Evolutionary conservation across 2,888 invertebrate species (phyloP), one percentile per base, ranked within the genome.

Genomic region (Lapara coniferarum): DNA sequence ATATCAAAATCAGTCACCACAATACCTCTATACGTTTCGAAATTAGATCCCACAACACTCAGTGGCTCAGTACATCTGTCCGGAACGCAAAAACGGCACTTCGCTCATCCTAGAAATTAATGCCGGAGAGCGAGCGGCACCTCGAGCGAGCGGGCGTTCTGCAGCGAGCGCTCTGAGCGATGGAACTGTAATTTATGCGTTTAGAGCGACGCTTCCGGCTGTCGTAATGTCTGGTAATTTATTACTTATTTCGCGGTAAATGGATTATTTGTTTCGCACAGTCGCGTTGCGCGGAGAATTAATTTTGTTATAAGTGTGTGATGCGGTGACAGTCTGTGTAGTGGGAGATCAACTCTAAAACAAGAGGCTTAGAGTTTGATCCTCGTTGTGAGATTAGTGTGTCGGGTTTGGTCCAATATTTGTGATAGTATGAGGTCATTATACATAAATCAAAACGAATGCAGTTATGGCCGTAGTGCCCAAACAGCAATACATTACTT

Each of bases 21-120:
- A 12, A 58, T 6, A 30, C 25, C n/a, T n/a, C 66, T 10, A 25
- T 19, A 37, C 52, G 44, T 58, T 49, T 63, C 25, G 66, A 51
- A 44, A 71, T 71, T 72, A 58, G 46, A 56, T 46, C 57, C 16
- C 14, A 14, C 68, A 53, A 52, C 44, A 44, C 51, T 56, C 49
- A 53, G 66, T n/a, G 16, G 52, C 37, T 66, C 51, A 58, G 58
- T 52, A 68, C 51, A 57, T 68, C 37, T 70, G 73, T 72, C 52
- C 72, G 75, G 71, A 74, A 77, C 71, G 77, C 76, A 81, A 84
- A 82, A 84, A 82, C 83, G 74, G 73, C 69, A 70, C 71, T 74
- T 68, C 73, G 71, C 75, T 79, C 75, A 80, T 82, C 78, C 79
- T 71, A 74, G 73, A 80, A 79, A 83, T 84, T 77, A 82, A 79